Conservation (phyloP, 2,113 vertebrate genomes). For the Centropus bengalensis region DNA sequence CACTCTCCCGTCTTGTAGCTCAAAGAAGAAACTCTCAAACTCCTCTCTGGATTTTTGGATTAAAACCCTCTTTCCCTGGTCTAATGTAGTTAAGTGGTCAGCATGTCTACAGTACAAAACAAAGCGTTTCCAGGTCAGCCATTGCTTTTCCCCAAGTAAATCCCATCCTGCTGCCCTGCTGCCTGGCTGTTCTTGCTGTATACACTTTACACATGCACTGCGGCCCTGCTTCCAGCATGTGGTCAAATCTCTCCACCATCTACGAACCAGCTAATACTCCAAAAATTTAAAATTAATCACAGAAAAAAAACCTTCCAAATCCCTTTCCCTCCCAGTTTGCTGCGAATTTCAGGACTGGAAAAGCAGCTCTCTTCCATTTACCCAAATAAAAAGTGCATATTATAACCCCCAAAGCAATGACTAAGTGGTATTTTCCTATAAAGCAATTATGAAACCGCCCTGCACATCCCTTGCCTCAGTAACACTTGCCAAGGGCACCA, state of each 20-base stretch:
- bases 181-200: neutral
- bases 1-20: too few relatives aligned
- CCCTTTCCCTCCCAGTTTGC: neutral
- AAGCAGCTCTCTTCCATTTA: neutral
- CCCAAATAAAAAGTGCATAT: neutral
- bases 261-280: neutral
- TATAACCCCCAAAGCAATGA: neutral
- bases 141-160: neutral
- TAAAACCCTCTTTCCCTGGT: neutral
- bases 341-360: neutral
- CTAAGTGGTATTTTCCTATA: neutral
- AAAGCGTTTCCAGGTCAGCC: neutral
- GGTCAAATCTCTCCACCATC: neutral
- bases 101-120: neutral
- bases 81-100: neutral
- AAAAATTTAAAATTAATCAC: neutral
- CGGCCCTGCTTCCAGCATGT: neutral
- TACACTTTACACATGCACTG: neutral
- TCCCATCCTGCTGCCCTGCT: neutral
- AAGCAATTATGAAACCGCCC: neutral
- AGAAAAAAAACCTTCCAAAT: neutral
- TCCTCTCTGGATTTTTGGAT: neutral
- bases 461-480: neutral
- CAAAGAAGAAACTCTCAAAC: neutral
- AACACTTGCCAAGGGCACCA: slow-evolving; percentile 39